phyloP scores from a whole-genome alignment of 2,888 invertebrate genomes.

The Eurois occulta region DNA sequence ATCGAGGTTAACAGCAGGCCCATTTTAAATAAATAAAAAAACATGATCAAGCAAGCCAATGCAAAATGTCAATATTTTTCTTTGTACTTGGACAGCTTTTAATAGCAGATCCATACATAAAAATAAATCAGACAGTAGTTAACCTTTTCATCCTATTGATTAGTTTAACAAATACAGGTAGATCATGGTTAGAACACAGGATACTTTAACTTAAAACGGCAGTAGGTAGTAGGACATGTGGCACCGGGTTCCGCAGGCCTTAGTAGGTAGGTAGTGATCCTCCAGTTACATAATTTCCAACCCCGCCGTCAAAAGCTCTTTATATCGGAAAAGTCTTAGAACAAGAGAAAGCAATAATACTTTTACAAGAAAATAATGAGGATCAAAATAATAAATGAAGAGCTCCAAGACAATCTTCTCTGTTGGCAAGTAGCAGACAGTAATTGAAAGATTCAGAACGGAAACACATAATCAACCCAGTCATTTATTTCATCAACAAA shows the following conservation, averaged over 20 bases:
- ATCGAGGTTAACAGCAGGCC: too few species aligned
- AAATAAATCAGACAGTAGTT: neutral
- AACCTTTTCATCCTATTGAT: too few species aligned
- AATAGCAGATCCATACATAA: neutral
- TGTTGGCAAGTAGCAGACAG: neutral
- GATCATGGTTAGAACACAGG: neutral
- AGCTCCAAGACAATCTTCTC: neutral
- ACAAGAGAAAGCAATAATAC: neutral
- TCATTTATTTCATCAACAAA: conserved; percentile 22
- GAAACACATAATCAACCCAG: conserved; percentile 4
- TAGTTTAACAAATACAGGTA: neutral
- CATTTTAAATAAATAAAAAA: too few species aligned
- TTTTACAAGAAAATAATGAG: neutral
- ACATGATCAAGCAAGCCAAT: too few species aligned
- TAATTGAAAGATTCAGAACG: neutral
- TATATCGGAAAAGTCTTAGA: neutral
- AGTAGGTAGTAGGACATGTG: too few species aligned
- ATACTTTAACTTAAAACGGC: neutral
- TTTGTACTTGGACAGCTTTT: neutral
- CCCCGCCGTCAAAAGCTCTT: neutral
- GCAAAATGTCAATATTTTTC: too few species aligned
- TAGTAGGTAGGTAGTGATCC: neutral
- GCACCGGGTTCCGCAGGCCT: too few species aligned
- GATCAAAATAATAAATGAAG: neutral
- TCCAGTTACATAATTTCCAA: neutral